phyloP scores from a whole-genome alignment of 2,888 invertebrate species.

The Pseudococcus jackbeardsleyi region DNA sequence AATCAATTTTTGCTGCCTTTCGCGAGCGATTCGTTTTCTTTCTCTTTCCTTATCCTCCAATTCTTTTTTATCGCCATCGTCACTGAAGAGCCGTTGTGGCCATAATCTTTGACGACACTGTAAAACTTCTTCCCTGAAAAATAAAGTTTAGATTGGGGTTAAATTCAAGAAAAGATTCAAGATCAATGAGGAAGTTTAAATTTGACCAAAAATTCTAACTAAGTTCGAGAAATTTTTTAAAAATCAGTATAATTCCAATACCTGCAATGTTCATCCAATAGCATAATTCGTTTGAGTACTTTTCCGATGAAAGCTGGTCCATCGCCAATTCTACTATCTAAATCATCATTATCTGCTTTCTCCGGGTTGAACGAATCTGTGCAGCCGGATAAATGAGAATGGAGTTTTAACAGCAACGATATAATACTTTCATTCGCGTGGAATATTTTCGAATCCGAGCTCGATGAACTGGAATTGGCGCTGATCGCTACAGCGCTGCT shows the following conservation, averaged over 20 bases:
- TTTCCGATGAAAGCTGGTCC: conserved; percentile 89
- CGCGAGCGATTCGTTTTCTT: conserved; percentile 82
- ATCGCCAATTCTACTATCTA: conserved; percentile 79
- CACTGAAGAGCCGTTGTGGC: conserved; percentile 76
- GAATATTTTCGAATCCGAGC: conserved; percentile 52
- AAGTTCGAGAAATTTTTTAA: neutral
- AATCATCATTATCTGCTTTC: conserved; percentile 65
- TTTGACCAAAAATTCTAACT: neutral
- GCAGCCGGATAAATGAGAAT: conserved; percentile 87
- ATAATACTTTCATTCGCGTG: conserved; percentile 87
- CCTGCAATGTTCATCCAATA: conserved; percentile 78
- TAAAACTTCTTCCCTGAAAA: conserved; percentile 76
- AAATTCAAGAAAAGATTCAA: neutral
- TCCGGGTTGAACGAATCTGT: conserved; percentile 80
- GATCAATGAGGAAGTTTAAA: too few relatives aligned
- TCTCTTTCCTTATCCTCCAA: conserved; percentile 70
- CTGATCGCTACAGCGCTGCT: conserved; percentile 39
- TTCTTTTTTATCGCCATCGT: conserved; percentile 29
- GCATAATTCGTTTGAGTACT: conserved; percentile 82
- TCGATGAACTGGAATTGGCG: conserved; percentile 1
- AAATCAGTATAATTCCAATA: conserved; percentile 54
- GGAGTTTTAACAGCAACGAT: conserved; percentile 88
- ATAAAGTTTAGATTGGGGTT: neutral
- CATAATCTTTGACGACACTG: conserved; percentile 81
- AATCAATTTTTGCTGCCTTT: conserved; percentile 92